phyloP scores from a whole-genome alignment of 2,888 invertebrate genomes.

The Entomobrya proxima region DNA sequence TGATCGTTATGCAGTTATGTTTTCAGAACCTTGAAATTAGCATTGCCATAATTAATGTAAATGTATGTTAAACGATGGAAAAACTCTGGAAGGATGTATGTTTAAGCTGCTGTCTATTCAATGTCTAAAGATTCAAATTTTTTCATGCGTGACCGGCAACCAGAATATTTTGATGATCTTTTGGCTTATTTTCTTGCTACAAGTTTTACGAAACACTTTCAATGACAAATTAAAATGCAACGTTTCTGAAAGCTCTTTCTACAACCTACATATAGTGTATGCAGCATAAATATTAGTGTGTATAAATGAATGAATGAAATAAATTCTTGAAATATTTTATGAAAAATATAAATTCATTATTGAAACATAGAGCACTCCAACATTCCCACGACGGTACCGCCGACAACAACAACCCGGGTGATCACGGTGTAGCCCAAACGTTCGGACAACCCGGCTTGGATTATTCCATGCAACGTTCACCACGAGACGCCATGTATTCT shows the following conservation, averaged over 20 bases:
- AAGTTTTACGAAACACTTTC: too few species aligned
- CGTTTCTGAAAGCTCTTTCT: too few species aligned
- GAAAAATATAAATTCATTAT: not conserved
- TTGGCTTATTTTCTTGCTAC: too few species aligned
- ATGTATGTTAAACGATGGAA: too few species aligned
- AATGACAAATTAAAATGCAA: too few species aligned
- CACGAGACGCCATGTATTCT: constrained; percentile 79
- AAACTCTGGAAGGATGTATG: too few species aligned
- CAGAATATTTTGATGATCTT: not conserved
- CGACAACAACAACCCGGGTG: constrained; percentile 76
- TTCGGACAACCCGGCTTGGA: constrained; percentile 82
- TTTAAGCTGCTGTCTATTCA: not conserved
- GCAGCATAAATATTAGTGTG: too few species aligned
- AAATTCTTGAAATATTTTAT: too few species aligned
- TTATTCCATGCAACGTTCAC: constrained; percentile 84
- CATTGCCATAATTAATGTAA: not conserved
- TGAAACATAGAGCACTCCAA: constrained; percentile 75
- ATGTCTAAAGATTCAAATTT: not conserved
- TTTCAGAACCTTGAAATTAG: constrained; percentile 40
- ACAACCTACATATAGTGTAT: too few species aligned
- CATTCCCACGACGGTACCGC: constrained; percentile 76
- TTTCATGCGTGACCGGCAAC: constrained; percentile 50
- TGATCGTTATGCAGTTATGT: not conserved
- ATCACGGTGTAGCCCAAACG: constrained; percentile 75
- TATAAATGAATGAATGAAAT: too few species aligned